These are phyloP conservation scores for Clivina fossor DNA, from an alignment of 2,888 invertebrate genomes.

Conservation along the genomic window DNA sequence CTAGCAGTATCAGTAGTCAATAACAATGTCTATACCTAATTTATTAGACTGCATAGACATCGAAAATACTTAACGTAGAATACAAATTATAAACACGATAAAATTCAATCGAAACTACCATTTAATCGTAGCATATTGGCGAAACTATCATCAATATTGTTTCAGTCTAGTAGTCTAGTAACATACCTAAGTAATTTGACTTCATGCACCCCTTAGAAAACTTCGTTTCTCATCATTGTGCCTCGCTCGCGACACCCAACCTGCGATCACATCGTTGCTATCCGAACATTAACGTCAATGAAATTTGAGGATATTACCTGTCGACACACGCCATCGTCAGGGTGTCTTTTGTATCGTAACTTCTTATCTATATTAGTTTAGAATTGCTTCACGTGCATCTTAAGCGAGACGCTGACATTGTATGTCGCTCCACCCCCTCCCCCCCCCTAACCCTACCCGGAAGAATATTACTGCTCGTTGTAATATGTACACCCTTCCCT, in stretches of 20 bases:
- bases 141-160: too few relatives aligned
- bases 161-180: too few relatives aligned
- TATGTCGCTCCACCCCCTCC: not conserved
- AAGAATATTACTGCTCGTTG: conserved; percentile 31
- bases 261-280: conserved; percentile 12
- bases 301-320: conserved; percentile 33
- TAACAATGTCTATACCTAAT: too few relatives aligned
- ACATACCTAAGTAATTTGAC: too few relatives aligned
- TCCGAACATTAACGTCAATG: conserved; percentile 20
- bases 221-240: too few relatives aligned
- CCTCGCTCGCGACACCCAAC: not conserved
- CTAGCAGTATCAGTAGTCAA: too few relatives aligned
- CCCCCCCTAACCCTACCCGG: conserved; percentile 7
- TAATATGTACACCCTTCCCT: not conserved
- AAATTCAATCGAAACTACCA: too few relatives aligned
- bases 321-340: conserved; percentile 21
- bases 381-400: conserved; percentile 32
- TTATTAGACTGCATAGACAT: too few relatives aligned
- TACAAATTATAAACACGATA: too few relatives aligned
- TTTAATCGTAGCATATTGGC: too few relatives aligned
- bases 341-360: conserved; percentile 22
- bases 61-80: too few relatives aligned
- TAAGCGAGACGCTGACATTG: conserved; percentile 14
- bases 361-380: conserved; percentile 33
- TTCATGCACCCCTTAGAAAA: too few relatives aligned